Evolutionary conservation across 1,140 invertebrate genomes (phyloP).

Genomic region (Oryctes rhinoceros): DNA sequence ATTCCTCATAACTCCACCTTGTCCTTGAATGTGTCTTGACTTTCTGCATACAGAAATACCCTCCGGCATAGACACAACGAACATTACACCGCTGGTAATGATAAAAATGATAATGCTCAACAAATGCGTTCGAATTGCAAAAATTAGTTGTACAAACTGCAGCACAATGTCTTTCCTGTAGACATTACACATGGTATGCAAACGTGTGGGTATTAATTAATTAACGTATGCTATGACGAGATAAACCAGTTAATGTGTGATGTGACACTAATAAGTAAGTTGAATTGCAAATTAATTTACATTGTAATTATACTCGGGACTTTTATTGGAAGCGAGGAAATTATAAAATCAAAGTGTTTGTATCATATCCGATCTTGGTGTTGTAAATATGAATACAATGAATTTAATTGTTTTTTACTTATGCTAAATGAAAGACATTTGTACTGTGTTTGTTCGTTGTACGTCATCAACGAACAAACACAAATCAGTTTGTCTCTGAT

Average conservation of each 20-base stretch:
- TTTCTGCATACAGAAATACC: conserved; percentile 35
- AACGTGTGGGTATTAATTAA: not conserved
- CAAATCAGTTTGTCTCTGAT: too few relatives aligned
- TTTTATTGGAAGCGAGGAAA: not conserved
- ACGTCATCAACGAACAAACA: too few relatives aligned
- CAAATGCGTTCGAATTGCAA: not conserved
- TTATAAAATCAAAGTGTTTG: not conserved
- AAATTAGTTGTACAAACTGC: not conserved
- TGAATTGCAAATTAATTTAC: conserved; percentile 7
- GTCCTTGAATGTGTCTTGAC: conserved; percentile 36
- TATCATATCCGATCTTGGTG: too few relatives aligned
- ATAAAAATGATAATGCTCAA: conserved; percentile 6
- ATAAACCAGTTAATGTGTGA: not conserved
- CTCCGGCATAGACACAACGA: not conserved
- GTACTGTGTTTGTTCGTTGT: too few relatives aligned
- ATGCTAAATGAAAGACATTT: too few relatives aligned
- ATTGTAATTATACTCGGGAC: not conserved
- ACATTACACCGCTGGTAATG: not conserved
- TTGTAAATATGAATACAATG: too few relatives aligned
- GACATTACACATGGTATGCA: not conserved
- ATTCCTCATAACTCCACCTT: conserved; percentile 40
- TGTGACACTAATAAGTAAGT: not conserved
- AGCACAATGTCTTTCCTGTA: not conserved
- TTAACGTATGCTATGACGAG: conserved; percentile 14
- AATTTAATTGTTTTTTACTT: too few relatives aligned